Evolutionary conservation across 1,140 invertebrate genomes (phyloP), one percentile per base, ranked within the genome.

Genomic region (Wasmannia auropunctata): DNA sequence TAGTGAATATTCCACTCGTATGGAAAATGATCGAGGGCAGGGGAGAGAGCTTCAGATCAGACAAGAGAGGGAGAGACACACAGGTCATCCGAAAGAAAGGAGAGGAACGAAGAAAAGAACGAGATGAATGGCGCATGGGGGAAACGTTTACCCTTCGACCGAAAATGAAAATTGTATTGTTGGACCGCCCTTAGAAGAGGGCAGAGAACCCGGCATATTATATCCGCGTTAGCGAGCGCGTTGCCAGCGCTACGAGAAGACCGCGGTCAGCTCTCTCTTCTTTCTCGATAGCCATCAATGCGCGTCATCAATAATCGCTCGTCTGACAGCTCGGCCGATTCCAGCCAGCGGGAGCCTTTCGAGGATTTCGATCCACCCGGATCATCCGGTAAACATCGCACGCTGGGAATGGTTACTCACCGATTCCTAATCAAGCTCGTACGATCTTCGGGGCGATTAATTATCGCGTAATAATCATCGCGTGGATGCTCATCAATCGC

Each of bases 151-250:
- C 92, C 93, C 93, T 92, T 90, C 87, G 84, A 70, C 87, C 87
- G 89, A 92, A 92, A 94, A 93, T 94, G 92, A 94, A 94, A 94
- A 94, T 92, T 91, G 93, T 92, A 93, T 93, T 92, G 92, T 93
- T 80, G 85, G 77, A 80, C n/a, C 81, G 80, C 83, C 81, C 86
- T 83, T 77, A 81, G 34, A 85, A 85, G 60, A 79, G 88, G 88
- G 72, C 65, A 77, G 87, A 88, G 85, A 79, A 56, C 40, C 75
- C 40, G 85, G 90, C 80, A 94, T 46, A 67, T 94, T 94, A 94
- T 94, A 92, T 92, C 93, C 91, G 91, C 94, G 92, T 94, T 94
- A 94, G 91, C 87, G 85, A 54, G 85, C 28, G 70, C 69, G 77
- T 40, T 86, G 80, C 58, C 86, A 81, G 10, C 76, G 49, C 31